Evolutionary conservation across 2,888 invertebrate species (phyloP), one percentile per base, ranked within the genome.

Genomic region (Drosophila macrospina): DNA sequence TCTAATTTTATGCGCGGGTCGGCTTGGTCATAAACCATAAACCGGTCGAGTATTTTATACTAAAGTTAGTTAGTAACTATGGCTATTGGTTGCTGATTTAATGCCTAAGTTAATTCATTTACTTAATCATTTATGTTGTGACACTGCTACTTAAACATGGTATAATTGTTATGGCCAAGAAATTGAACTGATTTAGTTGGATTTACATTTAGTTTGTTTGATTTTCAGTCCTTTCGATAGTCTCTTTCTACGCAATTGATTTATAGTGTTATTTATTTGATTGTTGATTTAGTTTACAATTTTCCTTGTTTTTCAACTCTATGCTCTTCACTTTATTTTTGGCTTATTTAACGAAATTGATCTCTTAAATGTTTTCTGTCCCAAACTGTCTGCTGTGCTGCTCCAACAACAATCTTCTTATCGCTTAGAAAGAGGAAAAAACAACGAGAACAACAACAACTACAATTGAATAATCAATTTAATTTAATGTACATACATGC

Each of bases 1-100:
- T 85, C 74, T 74, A 82, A 85, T 85, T 85, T 87, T 65, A 76
- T 73, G 68, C 70, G 66, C 67, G 74, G 77, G 62, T 59, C 44
- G 47, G 82, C 54, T 59, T 47, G 76, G 54, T 57, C 67, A 72
- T 67, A 73, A 67, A 44, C 66, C 80, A 80, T 74, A 77, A 80
- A 83, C 88, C 88, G 82, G 81, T 83, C 82, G 63, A 66, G 51
- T 62, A 54, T 42, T 44, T 74, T 75, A 54, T 37, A 56, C 11
- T 39, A 15, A 39, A 54, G 54, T 69, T 57, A 55, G 55, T 26
- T 55, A 16, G 60, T 62, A 56, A 57, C 59, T 51, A 48, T 70
- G 82, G 75, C 74, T 81, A 41, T 20, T 26, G 54, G 37, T 61
- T 54, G 62, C 62, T 63, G 37, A 41, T n/a, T 45, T 57, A 41